Evolutionary conservation across 2,888 invertebrate genomes (phyloP).

Genomic region (Didymodactylos carnosus): DNA sequence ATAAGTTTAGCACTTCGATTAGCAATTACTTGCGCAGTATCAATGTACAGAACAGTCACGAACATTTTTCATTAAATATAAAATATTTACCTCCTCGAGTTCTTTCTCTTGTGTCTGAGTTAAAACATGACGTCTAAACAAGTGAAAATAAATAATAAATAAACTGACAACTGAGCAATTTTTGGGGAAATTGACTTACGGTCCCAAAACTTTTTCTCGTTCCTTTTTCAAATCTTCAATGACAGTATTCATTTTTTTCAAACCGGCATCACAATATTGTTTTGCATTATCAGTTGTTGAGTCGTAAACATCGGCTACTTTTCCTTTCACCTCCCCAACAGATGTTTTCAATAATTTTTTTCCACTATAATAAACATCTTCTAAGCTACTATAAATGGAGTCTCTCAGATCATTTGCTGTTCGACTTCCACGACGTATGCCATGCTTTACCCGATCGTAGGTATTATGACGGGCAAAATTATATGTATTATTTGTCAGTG

Average conservation of each 20-base stretch:
- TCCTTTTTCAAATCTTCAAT: neutral
- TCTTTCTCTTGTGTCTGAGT: neutral
- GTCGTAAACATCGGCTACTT: neutral
- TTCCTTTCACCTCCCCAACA: neutral
- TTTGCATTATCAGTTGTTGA: neutral
- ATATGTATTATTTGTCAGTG: neutral
- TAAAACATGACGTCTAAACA: neutral
- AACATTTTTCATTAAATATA: neutral
- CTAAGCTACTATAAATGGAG: neutral
- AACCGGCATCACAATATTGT: neutral
- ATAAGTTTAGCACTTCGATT: no score
- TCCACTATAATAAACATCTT: neutral
- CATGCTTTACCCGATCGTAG: neutral
- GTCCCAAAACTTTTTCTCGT: neutral
- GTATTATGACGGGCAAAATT: neutral
- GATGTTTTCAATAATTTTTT: neutral
- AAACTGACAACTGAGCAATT: no score
- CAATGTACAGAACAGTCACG: no score
- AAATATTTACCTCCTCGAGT: neutral
- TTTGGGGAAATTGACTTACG: neutral
- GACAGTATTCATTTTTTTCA: neutral
- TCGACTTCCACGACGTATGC: neutral
- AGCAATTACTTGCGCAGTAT: no score
- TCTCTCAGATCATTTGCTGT: neutral
- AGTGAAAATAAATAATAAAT: neutral